phyloP scores from a whole-genome alignment of 2,113 vertebrate genomes.

The Mesitornis unicolor region DNA sequence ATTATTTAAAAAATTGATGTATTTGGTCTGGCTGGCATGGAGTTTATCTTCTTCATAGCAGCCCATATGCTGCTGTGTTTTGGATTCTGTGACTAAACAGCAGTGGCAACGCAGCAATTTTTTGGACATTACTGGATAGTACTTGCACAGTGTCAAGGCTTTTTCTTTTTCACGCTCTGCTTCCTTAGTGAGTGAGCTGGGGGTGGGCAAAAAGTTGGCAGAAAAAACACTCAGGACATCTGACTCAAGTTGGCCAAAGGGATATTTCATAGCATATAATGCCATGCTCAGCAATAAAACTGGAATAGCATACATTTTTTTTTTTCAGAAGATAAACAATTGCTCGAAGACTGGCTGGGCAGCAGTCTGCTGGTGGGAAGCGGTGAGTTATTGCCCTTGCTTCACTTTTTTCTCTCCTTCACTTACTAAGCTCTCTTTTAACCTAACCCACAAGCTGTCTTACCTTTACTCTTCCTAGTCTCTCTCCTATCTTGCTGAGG shows the following conservation, averaged over 20 bases:
- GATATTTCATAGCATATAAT: neutral
- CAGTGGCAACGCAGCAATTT: neutral
- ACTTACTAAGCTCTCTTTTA: neutral
- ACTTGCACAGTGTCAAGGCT: no score
- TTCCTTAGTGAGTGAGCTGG: neutral
- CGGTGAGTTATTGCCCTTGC: neutral
- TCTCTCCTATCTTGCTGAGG: accelerated
- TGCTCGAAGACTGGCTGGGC: neutral
- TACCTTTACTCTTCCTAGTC: neutral
- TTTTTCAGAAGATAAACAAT: neutral
- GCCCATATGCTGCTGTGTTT: neutral
- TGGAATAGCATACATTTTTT: neutral
- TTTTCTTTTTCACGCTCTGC: neutral
- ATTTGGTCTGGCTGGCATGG: neutral
- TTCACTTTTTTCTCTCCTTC: neutral
- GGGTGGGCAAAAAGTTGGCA: neutral
- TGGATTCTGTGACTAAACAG: neutral
- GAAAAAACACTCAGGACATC: neutral
- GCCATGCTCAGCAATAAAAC: neutral
- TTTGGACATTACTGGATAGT: neutral
- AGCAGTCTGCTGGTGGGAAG: neutral
- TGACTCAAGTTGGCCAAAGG: neutral
- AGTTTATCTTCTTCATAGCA: neutral
- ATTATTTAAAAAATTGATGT: neutral
- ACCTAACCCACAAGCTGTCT: accelerated